Percentiles rank a stretch among this genome's conserved stretches.
phyloP scores from a whole-genome alignment of 1,140 invertebrate species.

The Scaptomyza pallida region DNA sequence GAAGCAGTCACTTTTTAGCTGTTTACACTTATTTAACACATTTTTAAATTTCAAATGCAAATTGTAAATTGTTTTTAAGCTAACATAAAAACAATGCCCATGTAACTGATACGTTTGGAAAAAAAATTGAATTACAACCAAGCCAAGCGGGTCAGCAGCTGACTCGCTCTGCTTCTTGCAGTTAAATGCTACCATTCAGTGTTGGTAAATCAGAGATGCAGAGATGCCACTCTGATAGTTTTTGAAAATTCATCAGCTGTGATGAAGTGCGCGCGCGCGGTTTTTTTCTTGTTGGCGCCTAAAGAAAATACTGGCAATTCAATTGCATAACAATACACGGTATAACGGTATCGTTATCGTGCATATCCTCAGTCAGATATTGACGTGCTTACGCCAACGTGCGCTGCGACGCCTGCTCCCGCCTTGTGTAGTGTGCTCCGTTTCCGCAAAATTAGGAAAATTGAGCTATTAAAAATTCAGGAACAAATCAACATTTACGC shows the following conservation, averaged over 20 bases:
- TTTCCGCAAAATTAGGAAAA: conserved; percentile 14
- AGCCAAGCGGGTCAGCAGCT: conserved; percentile 67
- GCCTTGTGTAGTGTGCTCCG: conserved; percentile 26
- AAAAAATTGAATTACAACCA: conserved; percentile 64
- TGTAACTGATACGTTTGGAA: conserved; percentile 39
- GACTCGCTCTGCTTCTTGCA: conserved; percentile 34
- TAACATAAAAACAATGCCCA: neutral
- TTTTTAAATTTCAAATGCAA: neutral
- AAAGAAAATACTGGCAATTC: conserved; percentile 64
- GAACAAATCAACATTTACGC: conserved; percentile 18
- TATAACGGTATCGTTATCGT: conserved; percentile 78
- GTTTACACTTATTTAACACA: neutral
- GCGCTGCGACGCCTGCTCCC: conserved; percentile 35
- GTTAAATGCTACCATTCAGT: conserved; percentile 27
- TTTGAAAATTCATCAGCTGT: conserved; percentile 50
- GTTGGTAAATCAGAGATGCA: conserved; percentile 1
- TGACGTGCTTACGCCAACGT: conserved; percentile 69
- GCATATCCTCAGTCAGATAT: conserved; percentile 66
- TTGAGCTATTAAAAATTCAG: conserved; percentile 25
- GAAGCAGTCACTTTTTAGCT: neutral
- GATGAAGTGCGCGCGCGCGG: conserved; percentile 54
- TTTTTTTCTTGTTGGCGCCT: conserved; percentile 55
- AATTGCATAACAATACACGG: conserved; percentile 73
- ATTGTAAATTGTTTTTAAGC: neutral
- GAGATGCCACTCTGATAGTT: conserved; percentile 3